Evolutionary conservation across 2,888 invertebrate genomes (phyloP).

Genomic region (Cybosia mesomella): DNA sequence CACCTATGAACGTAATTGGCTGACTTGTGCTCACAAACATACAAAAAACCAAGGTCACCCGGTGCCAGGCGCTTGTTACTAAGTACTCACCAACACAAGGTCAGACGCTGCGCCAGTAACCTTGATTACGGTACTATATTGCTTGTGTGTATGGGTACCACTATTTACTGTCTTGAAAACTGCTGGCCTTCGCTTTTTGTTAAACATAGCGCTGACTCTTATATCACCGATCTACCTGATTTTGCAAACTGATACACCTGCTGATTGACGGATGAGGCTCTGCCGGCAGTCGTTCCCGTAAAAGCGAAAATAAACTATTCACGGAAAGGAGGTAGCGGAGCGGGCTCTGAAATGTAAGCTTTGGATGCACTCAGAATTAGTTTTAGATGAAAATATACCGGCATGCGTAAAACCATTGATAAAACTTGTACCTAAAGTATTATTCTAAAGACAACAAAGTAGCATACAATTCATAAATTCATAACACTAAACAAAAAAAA

Average conservation of each 20-base stretch:
- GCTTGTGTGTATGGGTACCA: conserved; percentile 11
- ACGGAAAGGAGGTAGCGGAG: too few species aligned
- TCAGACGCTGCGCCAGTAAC: conserved; percentile 14
- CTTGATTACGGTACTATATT: conserved; percentile 25
- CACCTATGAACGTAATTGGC: conserved; percentile 6
- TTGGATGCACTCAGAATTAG: too few species aligned
- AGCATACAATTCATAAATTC: too few species aligned
- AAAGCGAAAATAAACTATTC: too few species aligned
- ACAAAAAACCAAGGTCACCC: conserved; percentile 14
- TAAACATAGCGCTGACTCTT: neutral
- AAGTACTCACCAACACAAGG: conserved; percentile 7
- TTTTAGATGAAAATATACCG: too few species aligned
- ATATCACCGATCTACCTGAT: neutral
- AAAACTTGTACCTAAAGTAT: too few species aligned
- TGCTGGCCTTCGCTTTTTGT: neutral
- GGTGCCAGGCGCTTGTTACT: neutral
- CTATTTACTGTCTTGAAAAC: neutral
- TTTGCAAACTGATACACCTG: neutral
- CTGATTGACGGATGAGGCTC: neutral
- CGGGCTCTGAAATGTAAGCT: too few species aligned
- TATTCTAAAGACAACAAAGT: too few species aligned
- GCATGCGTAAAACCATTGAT: too few species aligned
- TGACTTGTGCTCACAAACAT: neutral
- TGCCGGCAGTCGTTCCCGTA: too few species aligned
- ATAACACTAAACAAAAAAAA: too few species aligned